A percentile compares a stretch with the other conserved stretches of the same genome.
Conservation (phyloP, 2,113 vertebrate species). For the Microcebus jonahi region DNA sequence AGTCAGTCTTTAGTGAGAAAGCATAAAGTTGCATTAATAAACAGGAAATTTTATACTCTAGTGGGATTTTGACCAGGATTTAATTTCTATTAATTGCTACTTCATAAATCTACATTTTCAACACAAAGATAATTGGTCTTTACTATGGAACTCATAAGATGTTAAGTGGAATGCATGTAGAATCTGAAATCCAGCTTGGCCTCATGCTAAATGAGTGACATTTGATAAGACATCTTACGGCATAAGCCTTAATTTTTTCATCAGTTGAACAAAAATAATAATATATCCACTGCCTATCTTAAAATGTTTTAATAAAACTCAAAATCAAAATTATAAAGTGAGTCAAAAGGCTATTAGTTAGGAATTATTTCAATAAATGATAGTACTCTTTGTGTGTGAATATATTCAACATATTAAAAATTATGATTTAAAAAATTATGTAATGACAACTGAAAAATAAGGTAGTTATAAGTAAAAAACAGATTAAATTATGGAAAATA, state of each 20-base stretch:
- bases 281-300: neutral
- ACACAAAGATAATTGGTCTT: conserved; percentile 22
- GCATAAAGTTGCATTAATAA: neutral
- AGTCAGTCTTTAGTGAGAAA: neutral
- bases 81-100: neutral
- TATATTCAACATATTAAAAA: neutral
- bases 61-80: neutral
- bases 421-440: neutral
- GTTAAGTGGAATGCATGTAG: neutral
- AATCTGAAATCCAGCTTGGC: neutral
- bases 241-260: neutral
- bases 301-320: neutral
- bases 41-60: neutral
- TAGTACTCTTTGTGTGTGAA: neutral
- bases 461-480: neutral
- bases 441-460: neutral
- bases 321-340: conserved; percentile 12
- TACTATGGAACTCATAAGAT: neutral
- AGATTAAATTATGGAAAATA: neutral
- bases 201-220: neutral
- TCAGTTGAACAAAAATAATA: neutral
- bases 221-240: neutral
- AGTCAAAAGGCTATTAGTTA: neutral
- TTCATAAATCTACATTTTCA: neutral
- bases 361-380: neutral